Evolutionary conservation across 2,797 vertebrate species (phyloP).

Genomic region (Gadopsis marmoratus): DNA sequence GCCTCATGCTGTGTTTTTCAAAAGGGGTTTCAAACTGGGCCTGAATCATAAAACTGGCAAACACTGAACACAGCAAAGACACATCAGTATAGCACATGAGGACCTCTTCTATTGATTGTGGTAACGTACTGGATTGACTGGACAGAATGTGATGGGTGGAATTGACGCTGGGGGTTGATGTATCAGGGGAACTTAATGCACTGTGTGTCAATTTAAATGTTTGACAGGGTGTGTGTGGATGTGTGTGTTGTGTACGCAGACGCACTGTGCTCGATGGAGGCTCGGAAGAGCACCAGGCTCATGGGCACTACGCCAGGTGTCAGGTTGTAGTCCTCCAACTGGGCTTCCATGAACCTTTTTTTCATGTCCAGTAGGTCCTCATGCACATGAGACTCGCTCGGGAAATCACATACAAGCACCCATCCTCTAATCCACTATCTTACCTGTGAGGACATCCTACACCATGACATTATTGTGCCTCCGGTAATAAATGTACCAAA

Average conservation of each 20-base stretch:
- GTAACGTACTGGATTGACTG: conserved; percentile 63
- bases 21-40: conserved; percentile 58
- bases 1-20: conserved; percentile 62
- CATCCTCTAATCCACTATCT: conserved; percentile 47
- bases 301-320: conserved; percentile 81
- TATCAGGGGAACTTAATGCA: conserved; percentile 17
- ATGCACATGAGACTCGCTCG: conserved; percentile 79
- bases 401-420: conserved; percentile 70
- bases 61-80: conserved; percentile 56
- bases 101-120: conserved; percentile 59
- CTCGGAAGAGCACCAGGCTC: conserved; percentile 86
- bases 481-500: conserved; percentile 76
- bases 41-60: conserved; percentile 56
- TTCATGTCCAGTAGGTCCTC: conserved; percentile 84
- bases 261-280: conserved; percentile 86
- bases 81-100: conserved; percentile 47
- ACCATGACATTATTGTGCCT: background rate
- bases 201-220: background rate
- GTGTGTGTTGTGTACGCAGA: background rate
- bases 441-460: conserved; percentile 25
- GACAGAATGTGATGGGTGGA: conserved; percentile 25
- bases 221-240: background rate
- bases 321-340: conserved; percentile 83
- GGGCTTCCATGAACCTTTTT: conserved; percentile 83
- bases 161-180: conserved; percentile 32